Conservation (phyloP, 1,140 invertebrate genomes). For the Vollenhovia emeryi region DNA sequence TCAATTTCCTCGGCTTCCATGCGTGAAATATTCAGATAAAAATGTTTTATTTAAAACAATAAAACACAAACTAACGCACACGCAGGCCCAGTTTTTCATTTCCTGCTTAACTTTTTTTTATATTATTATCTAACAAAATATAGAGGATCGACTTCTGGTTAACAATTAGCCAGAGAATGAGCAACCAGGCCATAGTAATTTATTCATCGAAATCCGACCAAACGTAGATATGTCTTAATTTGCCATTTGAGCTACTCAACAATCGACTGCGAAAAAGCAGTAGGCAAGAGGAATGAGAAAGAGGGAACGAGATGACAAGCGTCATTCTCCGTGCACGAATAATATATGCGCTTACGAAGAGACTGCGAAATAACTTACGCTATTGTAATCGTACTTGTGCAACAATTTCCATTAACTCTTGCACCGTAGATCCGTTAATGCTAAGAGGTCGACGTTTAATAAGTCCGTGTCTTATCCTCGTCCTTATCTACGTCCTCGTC, state of each 20-base stretch:
- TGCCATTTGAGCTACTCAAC: background rate
- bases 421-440: constrained; percentile 53
- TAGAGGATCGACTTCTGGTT: too few relatives aligned
- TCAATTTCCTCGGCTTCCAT: background rate
- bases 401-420: constrained; percentile 69
- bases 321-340: constrained; percentile 65
- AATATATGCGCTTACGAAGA: constrained; percentile 69
- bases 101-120: too few relatives aligned
- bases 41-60: background rate
- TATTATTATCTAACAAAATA: too few relatives aligned
- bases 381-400: constrained; percentile 69
- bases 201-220: background rate
- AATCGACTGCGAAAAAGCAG: constrained; percentile 9
- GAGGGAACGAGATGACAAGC: constrained; percentile 13
- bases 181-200: too few relatives aligned
- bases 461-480: constrained; percentile 67
- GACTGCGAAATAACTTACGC: constrained; percentile 58
- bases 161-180: too few relatives aligned
- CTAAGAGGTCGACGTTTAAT: constrained; percentile 67
- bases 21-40: background rate
- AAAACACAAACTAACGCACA: background rate
- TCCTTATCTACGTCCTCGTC: constrained; percentile 42
- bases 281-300: background rate
- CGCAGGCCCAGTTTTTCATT: too few relatives aligned
- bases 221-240: background rate